Evolutionary conservation across 1,140 invertebrate genomes (phyloP).

Genomic region (Temnothorax curvispinosus): DNA sequence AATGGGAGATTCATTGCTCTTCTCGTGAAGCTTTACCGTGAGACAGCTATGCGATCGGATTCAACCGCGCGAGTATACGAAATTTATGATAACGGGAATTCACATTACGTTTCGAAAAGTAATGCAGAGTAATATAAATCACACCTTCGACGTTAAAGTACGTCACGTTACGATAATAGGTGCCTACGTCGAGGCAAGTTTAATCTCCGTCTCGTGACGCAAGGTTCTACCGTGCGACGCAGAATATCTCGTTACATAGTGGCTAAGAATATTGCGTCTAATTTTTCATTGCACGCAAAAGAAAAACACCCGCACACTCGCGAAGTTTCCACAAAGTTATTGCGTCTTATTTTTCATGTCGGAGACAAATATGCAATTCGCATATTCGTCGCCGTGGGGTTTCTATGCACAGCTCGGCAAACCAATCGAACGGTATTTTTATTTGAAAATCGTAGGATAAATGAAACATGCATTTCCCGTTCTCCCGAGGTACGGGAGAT

Average conservation of each 20-base stretch:
- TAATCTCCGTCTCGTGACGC: slow-evolving; percentile 26
- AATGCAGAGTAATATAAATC: slow-evolving; percentile 8
- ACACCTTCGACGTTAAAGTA: neutral
- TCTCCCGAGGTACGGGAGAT: neutral
- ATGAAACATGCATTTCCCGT: neutral
- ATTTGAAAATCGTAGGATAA: neutral
- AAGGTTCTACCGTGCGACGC: neutral
- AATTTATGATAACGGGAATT: slow-evolving; percentile 3
- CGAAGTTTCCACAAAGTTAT: neutral
- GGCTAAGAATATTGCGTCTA: slow-evolving; percentile 29
- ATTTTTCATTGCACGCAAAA: neutral
- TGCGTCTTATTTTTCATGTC: neutral
- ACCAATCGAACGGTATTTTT: no score
- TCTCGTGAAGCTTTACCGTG: neutral
- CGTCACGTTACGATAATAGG: slow-evolving; percentile 7
- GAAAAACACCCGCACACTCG: no score
- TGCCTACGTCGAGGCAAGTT: slow-evolving; percentile 21
- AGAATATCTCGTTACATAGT: slow-evolving; percentile 8
- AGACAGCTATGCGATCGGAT: neutral
- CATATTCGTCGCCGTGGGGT: neutral
- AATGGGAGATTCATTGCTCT: neutral
- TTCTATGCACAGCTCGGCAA: no score
- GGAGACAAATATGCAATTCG: neutral
- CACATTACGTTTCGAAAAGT: neutral
- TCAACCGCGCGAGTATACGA: neutral